Conservation (phyloP, 2,113 vertebrate genomes). For the Cryptotis parvus region DNA sequence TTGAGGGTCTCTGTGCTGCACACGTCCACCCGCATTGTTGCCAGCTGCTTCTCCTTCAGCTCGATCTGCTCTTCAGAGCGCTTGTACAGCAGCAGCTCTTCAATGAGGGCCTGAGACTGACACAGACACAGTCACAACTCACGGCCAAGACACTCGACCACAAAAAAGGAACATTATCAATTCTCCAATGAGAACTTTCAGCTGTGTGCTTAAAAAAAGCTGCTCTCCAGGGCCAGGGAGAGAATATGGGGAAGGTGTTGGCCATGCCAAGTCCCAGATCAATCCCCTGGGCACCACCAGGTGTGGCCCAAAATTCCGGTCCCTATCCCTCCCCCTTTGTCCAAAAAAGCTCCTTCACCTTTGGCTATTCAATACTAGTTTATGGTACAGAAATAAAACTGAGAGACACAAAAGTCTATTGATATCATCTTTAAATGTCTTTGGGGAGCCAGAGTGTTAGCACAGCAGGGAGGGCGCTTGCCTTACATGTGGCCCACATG, state of each 20-base stretch:
- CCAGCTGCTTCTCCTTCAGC: constrained; percentile 96
- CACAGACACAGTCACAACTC: constrained; percentile 32
- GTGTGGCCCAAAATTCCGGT: too few species aligned
- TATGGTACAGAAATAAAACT: constrained; percentile 2
- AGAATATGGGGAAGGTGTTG: too few species aligned
- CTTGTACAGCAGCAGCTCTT: constrained; percentile 91
- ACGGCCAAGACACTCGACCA: not conserved
- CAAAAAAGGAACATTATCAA: not conserved
- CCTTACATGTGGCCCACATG: too few species aligned
- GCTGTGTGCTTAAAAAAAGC: constrained; percentile 19
- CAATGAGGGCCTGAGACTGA: constrained; percentile 94
- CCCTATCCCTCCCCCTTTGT: too few species aligned
- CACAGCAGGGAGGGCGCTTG: too few species aligned
- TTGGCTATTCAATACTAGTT: constrained; percentile 31
- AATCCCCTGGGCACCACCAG: too few species aligned
- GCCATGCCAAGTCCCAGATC: too few species aligned
- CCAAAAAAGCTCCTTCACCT: not conserved
- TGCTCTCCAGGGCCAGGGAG: too few species aligned
- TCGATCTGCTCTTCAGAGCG: constrained; percentile 93
- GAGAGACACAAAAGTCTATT: constrained; percentile 20
- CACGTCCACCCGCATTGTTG: constrained; percentile 94
- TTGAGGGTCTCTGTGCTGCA: constrained; percentile 97
- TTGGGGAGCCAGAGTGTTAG: too few species aligned
- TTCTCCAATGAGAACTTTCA: constrained; percentile 49
- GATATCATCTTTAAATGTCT: not conserved